Percentiles rank a stretch among this genome's conserved stretches.
Evolutionary conservation across 2,797 vertebrate genomes (phyloP).

Genomic region (Bryconaethiops microstoma): DNA sequence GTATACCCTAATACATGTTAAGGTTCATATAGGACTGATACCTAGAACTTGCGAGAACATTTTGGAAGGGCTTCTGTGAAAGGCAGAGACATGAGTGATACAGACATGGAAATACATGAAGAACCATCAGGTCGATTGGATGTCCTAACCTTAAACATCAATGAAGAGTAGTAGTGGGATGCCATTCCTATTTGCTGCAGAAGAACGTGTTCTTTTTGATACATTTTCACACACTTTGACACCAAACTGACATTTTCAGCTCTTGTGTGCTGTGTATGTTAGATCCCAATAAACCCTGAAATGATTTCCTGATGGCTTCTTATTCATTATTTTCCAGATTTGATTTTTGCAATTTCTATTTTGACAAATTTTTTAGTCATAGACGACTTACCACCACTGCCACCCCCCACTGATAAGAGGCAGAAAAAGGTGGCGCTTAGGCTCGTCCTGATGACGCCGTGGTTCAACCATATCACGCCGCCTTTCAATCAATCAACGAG

Average conservation of each 20-base stretch:
- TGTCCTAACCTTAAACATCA: conserved; percentile 60
- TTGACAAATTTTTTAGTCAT: conserved; percentile 7
- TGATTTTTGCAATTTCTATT: background rate
- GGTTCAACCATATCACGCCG: conserved; percentile 23
- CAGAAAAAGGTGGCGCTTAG: conserved; percentile 3
- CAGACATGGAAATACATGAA: conserved; percentile 44
- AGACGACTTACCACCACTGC: conserved; percentile 6
- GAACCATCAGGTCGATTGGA: conserved; percentile 65
- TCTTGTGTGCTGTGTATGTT: conserved; percentile 40
- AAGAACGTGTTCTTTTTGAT: conserved; percentile 53
- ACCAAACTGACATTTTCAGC: conserved; percentile 9
- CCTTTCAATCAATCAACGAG: conserved; percentile 35
- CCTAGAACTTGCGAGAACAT: background rate
- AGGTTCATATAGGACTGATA: conserved; percentile 19
- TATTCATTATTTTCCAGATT: background rate
- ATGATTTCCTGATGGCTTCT: conserved; percentile 41
- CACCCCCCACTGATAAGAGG: conserved; percentile 26
- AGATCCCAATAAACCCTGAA: conserved; percentile 22
- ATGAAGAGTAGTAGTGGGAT: background rate
- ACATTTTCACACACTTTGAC: conserved; percentile 47
- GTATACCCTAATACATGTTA: conserved; percentile 23
- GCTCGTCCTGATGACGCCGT: conserved; percentile 7
- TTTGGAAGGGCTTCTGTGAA: conserved; percentile 40
- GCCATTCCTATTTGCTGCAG: background rate
- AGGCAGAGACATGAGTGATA: conserved; percentile 9